Conservation (phyloP, 30 jellyfish, hydroid and myxozoan genomes). For the Euphysa ruthae region DNA sequence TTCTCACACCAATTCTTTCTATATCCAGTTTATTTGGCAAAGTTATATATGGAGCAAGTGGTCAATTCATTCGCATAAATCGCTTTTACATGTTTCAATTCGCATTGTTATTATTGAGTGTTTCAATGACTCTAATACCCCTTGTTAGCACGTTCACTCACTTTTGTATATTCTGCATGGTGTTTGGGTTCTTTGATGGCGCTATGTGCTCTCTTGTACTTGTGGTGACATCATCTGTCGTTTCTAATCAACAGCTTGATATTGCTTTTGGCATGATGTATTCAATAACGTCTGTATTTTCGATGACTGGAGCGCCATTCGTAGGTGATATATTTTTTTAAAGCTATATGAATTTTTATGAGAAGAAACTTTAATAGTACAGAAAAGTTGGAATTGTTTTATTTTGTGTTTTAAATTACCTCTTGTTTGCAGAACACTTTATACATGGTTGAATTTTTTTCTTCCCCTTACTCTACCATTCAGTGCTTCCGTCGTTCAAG, state of each 20-base stretch:
- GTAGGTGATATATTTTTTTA: constrained; percentile 20
- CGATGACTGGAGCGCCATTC: constrained; percentile 39
- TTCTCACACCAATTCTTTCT: constrained; percentile 15
- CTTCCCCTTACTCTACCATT: no score
- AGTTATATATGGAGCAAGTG: constrained; percentile 18
- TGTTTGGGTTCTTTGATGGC: constrained; percentile 43
- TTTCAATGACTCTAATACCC: constrained; percentile 31
- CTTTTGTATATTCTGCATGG: constrained; percentile 3
- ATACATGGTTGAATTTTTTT: no score
- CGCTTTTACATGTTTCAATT: constrained; percentile 17
- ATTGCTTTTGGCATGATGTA: constrained; percentile 39
- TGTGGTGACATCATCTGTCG: neutral
- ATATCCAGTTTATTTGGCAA: constrained; percentile 13
- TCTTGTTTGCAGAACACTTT: no score
- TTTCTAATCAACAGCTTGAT: neutral
- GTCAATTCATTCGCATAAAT: neutral
- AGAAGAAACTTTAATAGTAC: neutral
- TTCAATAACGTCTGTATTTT: constrained; percentile 14
- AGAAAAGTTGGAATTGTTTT: no score
- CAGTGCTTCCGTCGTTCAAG: no score
- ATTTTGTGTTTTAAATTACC: neutral
- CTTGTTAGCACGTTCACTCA: neutral
- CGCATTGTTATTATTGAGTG: constrained; percentile 6
- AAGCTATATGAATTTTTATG: neutral
- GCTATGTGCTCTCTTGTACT: constrained; percentile 18